A percentile compares a stretch with the other conserved stretches of the same genome.
These are phyloP conservation scores for Monochamus saltuarius DNA, from an alignment of 1,140 invertebrate species.

Conservation along the genomic window DNA sequence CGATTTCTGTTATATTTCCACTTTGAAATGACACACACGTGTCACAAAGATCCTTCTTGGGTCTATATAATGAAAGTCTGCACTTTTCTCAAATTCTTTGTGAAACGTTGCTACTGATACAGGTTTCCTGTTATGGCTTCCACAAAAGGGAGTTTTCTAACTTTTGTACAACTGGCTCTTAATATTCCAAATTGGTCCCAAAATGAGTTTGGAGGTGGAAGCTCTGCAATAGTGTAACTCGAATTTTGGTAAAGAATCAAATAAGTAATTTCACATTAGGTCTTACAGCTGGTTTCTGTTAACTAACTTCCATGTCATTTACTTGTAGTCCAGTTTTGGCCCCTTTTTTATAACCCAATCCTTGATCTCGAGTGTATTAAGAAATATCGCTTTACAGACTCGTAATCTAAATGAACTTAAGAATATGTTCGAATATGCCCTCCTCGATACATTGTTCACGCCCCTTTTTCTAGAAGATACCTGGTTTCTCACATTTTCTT, in stretches of 20 bases:
- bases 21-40: slow-evolving; percentile 2
- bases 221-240: slow-evolving; percentile 20
- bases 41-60: slow-evolving; percentile 15
- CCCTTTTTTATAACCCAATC: not conserved
- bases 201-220: slow-evolving; percentile 5
- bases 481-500: not conserved
- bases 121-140: not conserved
- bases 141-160: slow-evolving; percentile 3
- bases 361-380: not conserved
- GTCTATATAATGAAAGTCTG: slow-evolving; percentile 1
- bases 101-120: too few species aligned
- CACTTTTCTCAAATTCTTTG: slow-evolving; percentile 10
- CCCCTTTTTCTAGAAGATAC: not conserved
- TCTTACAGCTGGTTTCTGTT: not conserved
- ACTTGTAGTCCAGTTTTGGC: not conserved
- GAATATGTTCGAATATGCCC: not conserved
- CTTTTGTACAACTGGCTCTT: slow-evolving; percentile 9
- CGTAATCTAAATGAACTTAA: not conserved
- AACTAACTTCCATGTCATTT: slow-evolving; percentile 1
- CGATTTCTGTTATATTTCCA: not conserved
- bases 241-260: slow-evolving; percentile 17
- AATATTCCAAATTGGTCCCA: slow-evolving; percentile 12
- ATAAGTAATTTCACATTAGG: slow-evolving; percentile 1
- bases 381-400: slow-evolving; percentile 4
- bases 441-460: not conserved